phyloP scores from a whole-genome alignment of 2,113 vertebrate genomes.

The Eolophus roseicapilla region DNA sequence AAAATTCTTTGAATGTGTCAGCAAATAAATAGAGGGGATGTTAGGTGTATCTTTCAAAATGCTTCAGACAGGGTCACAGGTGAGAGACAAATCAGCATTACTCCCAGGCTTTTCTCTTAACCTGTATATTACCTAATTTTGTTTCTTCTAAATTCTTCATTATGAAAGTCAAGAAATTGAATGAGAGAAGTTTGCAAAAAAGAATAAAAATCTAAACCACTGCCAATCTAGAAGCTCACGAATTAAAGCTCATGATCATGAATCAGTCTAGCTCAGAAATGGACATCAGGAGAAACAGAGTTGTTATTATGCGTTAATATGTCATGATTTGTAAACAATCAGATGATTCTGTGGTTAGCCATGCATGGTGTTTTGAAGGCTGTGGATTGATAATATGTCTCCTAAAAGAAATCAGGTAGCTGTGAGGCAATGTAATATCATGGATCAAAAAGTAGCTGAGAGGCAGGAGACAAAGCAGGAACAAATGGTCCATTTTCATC shows the following conservation, averaged over 20 bases:
- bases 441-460: conserved; percentile 50
- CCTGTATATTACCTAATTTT: not conserved
- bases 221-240: not conserved
- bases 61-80: not conserved
- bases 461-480: conserved; percentile 28
- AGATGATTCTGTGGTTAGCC: not conserved
- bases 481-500: conserved; percentile 41
- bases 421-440: conserved; percentile 1
- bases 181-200: not conserved
- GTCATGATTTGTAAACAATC: conserved; percentile 26
- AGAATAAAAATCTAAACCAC: not conserved
- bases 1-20: not conserved
- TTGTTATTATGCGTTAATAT: conserved; percentile 6
- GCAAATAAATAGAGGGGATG: not conserved
- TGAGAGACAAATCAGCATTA: not conserved
- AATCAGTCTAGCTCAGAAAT: not conserved
- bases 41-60: not conserved
- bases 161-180: not conserved
- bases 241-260: not conserved
- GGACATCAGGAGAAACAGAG: not conserved
- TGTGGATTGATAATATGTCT: conserved; percentile 24
- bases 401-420: conserved; percentile 26
- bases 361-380: not conserved
- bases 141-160: not conserved
- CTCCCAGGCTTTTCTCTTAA: not conserved